Conservation (phyloP, 2,113 vertebrate species). For the Stegastes partitus region DNA sequence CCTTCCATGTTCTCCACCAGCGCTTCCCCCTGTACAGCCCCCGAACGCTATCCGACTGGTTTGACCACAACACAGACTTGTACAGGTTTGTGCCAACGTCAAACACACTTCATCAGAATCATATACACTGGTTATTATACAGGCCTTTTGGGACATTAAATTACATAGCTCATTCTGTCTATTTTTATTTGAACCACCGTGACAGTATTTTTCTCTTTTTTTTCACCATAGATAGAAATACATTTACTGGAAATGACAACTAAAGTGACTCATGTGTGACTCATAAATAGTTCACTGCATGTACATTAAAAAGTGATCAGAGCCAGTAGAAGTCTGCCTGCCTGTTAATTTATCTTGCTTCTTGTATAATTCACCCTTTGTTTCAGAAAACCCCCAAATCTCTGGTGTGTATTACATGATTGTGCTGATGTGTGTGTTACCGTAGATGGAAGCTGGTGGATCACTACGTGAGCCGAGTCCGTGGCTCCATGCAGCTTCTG, state of each 20-base stretch:
- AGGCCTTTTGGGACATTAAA: background rate
- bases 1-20: constrained; percentile 96
- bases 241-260: too few relatives aligned
- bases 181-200: too few relatives aligned
- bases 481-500: constrained; percentile 91
- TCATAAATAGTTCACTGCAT: too few relatives aligned
- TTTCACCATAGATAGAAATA: too few relatives aligned
- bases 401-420: background rate
- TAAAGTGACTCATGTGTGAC: too few relatives aligned
- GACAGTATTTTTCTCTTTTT: too few relatives aligned
- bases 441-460: constrained; percentile 97
- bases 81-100: constrained; percentile 86
- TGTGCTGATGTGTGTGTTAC: background rate
- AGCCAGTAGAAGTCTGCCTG: too few relatives aligned
- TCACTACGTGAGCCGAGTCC: constrained; percentile 92
- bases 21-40: constrained; percentile 94
- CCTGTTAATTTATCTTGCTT: too few relatives aligned
- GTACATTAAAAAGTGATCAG: too few relatives aligned
- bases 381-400: too few relatives aligned
- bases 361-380: background rate
- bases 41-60: constrained; percentile 97
- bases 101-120: background rate
- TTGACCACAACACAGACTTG: constrained; percentile 93
- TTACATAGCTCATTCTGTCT: background rate
- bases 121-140: background rate